Percentiles rank a stretch among this genome's conserved stretches.
Evolutionary conservation across 2,797 vertebrate species (phyloP).

Genomic region (Xerus rutilus): DNA sequence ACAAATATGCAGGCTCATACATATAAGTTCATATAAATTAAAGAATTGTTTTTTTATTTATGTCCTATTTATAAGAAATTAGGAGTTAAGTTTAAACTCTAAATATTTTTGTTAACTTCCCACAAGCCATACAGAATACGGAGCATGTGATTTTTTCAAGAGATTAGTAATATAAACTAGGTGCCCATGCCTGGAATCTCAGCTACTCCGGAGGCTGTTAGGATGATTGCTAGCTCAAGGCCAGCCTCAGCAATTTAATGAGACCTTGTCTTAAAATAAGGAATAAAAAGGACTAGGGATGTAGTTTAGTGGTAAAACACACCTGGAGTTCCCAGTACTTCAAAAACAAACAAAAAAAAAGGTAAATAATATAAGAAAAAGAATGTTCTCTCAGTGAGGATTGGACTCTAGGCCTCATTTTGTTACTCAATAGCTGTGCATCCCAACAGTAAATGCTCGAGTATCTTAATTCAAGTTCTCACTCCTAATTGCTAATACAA

Average conservation of each 20-base stretch:
- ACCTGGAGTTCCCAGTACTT: no score
- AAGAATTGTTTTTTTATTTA: not conserved
- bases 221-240: no score
- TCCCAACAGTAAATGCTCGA: not conserved
- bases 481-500: not conserved
- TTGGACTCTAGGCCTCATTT: no score
- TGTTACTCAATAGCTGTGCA: not conserved
- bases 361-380: not conserved
- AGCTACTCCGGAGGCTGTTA: no score
- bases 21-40: not conserved
- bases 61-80: not conserved
- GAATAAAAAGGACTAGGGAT: no score
- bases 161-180: not conserved
- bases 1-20: not conserved
- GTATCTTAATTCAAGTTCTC: not conserved
- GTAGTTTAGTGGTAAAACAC: no score
- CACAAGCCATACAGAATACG: not conserved
- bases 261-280: no score
- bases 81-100: not conserved
- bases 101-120: not conserved
- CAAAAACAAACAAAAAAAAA: no score
- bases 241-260: no score
- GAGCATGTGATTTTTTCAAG: not conserved
- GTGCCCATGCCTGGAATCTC: no score
- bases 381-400: no score